These are phyloP conservation scores for Phyllostomus hastatus DNA, from an alignment of 2,113 vertebrate genomes.

Conservation along the genomic window DNA sequence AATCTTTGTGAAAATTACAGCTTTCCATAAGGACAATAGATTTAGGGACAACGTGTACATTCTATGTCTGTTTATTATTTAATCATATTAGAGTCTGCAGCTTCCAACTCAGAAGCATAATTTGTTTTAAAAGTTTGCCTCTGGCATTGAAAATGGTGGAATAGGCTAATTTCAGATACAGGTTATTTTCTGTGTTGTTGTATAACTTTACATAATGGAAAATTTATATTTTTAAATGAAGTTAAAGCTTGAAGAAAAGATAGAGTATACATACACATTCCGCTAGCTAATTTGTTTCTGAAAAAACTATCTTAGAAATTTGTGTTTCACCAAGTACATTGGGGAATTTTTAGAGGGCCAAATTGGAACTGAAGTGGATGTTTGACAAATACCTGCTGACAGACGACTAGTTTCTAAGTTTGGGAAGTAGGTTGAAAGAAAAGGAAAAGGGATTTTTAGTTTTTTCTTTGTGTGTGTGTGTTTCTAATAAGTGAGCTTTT, in stretches of 20 bases:
- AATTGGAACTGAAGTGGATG: background rate
- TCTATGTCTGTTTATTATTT: background rate
- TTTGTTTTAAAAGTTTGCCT: background rate
- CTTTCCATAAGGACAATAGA: background rate
- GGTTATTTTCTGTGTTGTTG: background rate
- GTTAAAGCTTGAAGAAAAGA: background rate
- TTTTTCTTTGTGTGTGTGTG: background rate
- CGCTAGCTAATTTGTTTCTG: slow-evolving; percentile 8
- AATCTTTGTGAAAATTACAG: background rate
- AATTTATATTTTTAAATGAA: slow-evolving; percentile 27
- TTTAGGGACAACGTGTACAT: background rate
- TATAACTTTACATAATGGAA: background rate
- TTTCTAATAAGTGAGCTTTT: background rate
- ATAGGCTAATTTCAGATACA: background rate
- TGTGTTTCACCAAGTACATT: background rate
- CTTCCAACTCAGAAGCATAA: background rate
- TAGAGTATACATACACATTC: background rate
- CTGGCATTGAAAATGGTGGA: background rate
- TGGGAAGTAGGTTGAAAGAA: background rate
- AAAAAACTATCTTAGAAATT: slow-evolving; percentile 26
- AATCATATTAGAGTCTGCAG: background rate
- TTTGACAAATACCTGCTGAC: background rate
- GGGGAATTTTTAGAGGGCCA: background rate
- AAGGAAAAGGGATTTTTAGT: background rate
- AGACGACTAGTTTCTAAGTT: background rate